Base-by-base conservation (phyloP, 2,888 invertebrate species). In the Synergus japonicus region DNA sequence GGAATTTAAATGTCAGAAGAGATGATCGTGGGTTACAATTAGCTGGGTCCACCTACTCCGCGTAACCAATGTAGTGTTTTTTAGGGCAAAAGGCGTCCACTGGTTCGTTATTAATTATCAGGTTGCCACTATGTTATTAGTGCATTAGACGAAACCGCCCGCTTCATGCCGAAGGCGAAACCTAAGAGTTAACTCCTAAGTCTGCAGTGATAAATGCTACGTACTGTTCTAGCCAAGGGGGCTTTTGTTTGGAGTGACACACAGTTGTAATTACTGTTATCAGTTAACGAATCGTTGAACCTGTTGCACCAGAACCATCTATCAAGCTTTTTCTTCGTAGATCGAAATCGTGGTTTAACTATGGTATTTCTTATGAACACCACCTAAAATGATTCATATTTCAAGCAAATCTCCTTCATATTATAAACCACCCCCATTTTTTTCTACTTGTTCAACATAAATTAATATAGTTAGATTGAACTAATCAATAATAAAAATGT, bases 61-160 rank as follows among this genome's bases (percentile, higher is more conserved):
- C 82, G 77, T 79, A 78, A 78, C 58, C 80, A 43, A 60, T 78
- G 79, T 46, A 78, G 54, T 29, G 69, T 79, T 67, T 69, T 65
- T 58, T 64, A 77, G 78, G 79, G 79, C 73, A 78, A 80, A 84
- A 84, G 80, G 82, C 81, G 82, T 78, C 79, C 79, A 46, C 77
- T 77, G 80, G 77, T 83, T 81, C 81, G 83, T 90, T 90, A 91
- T 92, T 91, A 91, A 92, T 92, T 91, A 91, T 88, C 88, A 87
- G 88, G 80, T 88, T 79, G 88, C 89, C 85, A 91, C 89, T 88
- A 89, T 92, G 89, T 92, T 91, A 92, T 92, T 92, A 92, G 90
- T 90, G 89, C 89, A 90, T 91, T 91, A 91, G 90, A 88, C 89
- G 90, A 90, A 90, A 90, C 89, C 90, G 88, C 88, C 89, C 88